Evolutionary conservation across 2,113 vertebrate genomes (phyloP), one percentile per base, ranked within the genome.

Genomic region (Ammodytes dubius): DNA sequence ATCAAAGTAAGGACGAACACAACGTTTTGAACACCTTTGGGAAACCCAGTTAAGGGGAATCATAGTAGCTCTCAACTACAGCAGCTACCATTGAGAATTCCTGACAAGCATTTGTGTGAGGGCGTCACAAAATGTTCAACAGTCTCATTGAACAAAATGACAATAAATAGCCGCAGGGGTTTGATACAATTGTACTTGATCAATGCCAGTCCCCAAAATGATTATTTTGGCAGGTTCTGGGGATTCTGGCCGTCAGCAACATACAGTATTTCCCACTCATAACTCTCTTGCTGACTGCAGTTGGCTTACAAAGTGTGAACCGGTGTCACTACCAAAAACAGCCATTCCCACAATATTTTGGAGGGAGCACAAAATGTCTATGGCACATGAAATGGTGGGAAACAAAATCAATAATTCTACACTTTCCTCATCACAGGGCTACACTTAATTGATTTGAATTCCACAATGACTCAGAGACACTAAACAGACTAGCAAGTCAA

Each of bases 211-310:
- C 54, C n/a, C 1, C 54, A 15, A 37, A 27, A 39, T 69, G 56
- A 86, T 86, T 74, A 43, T 63, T 72, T 85, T 83, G 81, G 74
- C 81, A 78, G 61, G 65, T 81, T 59, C 46, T 40, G 52, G 72
- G 60, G 61, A 59, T 39, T 63, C 47, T 63, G 59, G 61, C 64
- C 49, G 56, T 74, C 68, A 56, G 53, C 73, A 61, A 65, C 61
- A 52, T 27, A 27, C 27, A 27, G 27, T 79, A 61, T 80, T 77
- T 74, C 61, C 50, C 1, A 8, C 42, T 46, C 10, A 42, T 57
- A 52, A 65, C 50, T 79, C 10, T 50, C 43, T 54, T 43, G 54
- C 40, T 57, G n/a, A 69, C 49, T 74, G 19, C 58, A 47, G 42
- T 53, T 47, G 64, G 63, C 58, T 80, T 58, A 17, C 19, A 45